Conservation (phyloP, 2,113 vertebrate genomes). For the Aspidoscelis tigris region DNA sequence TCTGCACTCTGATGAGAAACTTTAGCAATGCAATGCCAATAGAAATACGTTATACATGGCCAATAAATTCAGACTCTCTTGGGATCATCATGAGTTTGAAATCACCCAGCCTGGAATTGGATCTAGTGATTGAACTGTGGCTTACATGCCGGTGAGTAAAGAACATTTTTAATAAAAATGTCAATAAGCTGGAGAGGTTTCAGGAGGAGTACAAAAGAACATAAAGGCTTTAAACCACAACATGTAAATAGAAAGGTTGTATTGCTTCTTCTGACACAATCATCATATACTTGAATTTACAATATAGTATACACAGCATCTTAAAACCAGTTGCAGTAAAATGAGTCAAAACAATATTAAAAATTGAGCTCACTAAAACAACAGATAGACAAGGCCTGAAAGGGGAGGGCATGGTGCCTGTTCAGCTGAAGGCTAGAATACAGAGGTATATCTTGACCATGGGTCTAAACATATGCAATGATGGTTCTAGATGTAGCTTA, state of each 20-base stretch:
- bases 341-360: too few relatives aligned
- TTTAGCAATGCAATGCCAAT: conserved; percentile 5
- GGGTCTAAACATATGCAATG: too few relatives aligned
- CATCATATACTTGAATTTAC: neutral
- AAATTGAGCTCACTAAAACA: too few relatives aligned
- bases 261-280: neutral
- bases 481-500: too few relatives aligned
- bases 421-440: too few relatives aligned
- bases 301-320: too few relatives aligned
- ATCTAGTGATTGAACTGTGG: conserved; percentile 12
- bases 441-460: too few relatives aligned
- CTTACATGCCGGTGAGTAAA: neutral
- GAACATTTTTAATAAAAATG: conserved; percentile 23
- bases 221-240: conserved; percentile 14
- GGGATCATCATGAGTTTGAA: conserved; percentile 17
- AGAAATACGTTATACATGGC: conserved; percentile 16
- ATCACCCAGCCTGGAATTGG: neutral
- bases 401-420: too few relatives aligned
- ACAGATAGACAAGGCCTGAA: too few relatives aligned
- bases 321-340: too few relatives aligned
- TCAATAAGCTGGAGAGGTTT: conserved; percentile 7
- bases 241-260: conserved; percentile 32
- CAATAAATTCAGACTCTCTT: conserved; percentile 22
- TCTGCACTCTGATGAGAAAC: neutral
- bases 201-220: neutral